Conservation (phyloP, 2,797 vertebrate genomes). For the Enteromius treurensis region DNA sequence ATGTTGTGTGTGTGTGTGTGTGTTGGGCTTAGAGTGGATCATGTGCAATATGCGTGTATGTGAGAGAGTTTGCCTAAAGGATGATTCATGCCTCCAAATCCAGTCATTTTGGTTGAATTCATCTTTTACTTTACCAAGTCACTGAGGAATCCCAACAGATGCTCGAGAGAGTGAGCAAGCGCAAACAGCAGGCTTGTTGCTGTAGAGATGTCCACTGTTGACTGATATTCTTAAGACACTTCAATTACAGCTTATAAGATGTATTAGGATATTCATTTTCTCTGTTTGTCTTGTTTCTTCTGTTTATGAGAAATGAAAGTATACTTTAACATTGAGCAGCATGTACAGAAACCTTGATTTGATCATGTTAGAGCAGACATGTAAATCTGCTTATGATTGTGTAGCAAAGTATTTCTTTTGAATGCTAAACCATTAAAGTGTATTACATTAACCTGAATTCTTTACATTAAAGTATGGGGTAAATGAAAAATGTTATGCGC, state of each 20-base stretch:
- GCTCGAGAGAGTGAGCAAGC: not conserved
- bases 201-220: conserved; percentile 55
- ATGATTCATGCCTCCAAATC: conserved; percentile 58
- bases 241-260: conserved; percentile 63
- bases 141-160: conserved; percentile 58
- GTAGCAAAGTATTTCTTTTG: conserved; percentile 76
- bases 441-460: conserved; percentile 75
- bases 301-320: conserved; percentile 60
- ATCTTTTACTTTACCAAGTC: conserved; percentile 38
- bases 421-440: conserved; percentile 77
- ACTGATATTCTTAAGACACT: conserved; percentile 56
- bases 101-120: conserved; percentile 56
- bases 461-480: conserved; percentile 75
- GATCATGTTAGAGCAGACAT: conserved; percentile 68
- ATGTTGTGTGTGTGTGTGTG: conserved; percentile 16
- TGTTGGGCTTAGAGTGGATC: conserved; percentile 47
- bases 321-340: conserved; percentile 66
- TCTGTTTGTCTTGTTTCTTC: conserved; percentile 52
- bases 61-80: conserved; percentile 47
- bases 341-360: conserved; percentile 68
- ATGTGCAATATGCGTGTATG: conserved; percentile 56
- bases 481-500: conserved; percentile 39
- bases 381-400: conserved; percentile 65
- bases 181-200: conserved; percentile 29
- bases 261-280: conserved; percentile 63